phyloP scores from a whole-genome alignment of 2,888 invertebrate species.

The Dasysyrphus tricinctus region DNA sequence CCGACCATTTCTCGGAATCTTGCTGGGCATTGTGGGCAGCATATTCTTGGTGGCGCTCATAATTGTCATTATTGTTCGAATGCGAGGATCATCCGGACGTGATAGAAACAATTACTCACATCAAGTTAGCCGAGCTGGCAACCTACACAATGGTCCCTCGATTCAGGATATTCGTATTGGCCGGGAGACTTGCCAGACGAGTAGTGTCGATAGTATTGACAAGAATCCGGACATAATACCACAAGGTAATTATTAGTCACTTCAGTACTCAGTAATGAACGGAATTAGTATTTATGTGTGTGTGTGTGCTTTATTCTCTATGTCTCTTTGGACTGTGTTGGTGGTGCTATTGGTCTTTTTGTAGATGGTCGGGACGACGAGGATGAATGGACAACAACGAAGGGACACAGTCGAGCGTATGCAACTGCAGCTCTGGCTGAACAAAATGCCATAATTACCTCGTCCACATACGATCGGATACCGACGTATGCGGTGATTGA shows the following conservation, averaged over 20 bases:
- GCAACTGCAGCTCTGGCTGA: conserved; percentile 83
- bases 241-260: conserved; percentile 80
- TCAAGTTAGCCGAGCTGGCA: conserved; percentile 80
- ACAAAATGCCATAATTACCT: conserved; percentile 82
- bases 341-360: conserved; percentile 53
- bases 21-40: conserved; percentile 85
- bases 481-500: conserved; percentile 82
- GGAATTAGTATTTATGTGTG: conserved; percentile 44
- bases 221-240: conserved; percentile 84
- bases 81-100: conserved; percentile 83
- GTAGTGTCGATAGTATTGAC: conserved; percentile 83
- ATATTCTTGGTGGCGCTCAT: conserved; percentile 84
- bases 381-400: conserved; percentile 83
- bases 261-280: conserved; percentile 46
- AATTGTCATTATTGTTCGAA: conserved; percentile 84
- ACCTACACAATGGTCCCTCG: conserved; percentile 82
- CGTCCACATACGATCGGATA: conserved; percentile 82
- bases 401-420: conserved; percentile 82
- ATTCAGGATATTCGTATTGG: conserved; percentile 82
- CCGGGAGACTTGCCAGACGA: conserved; percentile 82
- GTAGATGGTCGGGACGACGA: conserved; percentile 83
- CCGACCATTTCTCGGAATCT: conserved; percentile 85
- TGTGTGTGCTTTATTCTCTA: conserved; percentile 14
- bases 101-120: conserved; percentile 83
- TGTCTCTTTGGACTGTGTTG: conserved; percentile 38